Evolutionary conservation across 2,888 invertebrate genomes (phyloP), one percentile per base, ranked within the genome.

Genomic region (Drosophila kanekoi): DNA sequence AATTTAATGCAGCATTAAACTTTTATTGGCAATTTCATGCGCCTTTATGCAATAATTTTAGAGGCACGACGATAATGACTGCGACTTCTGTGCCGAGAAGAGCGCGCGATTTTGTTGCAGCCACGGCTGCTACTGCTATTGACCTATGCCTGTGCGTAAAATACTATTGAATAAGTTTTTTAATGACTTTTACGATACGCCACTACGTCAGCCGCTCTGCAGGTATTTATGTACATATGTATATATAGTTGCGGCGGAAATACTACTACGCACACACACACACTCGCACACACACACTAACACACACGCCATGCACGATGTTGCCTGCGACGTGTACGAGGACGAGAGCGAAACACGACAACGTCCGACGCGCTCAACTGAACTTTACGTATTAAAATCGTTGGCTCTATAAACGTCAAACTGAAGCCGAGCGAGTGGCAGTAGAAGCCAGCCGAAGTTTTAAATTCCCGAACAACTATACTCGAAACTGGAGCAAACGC

Each of bases 311-410:
- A 84, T 81, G 80, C 77, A 85, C 77, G 71, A 77, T 72, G 72
- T 59, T 79, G 76, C 45, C 52, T 58, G 67, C 47, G 45, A 75
- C 67, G 44, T 45, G 28, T 53, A 73, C 75, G 65, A 59, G 64
- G 61, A 72, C 72, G 72, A 79, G 68, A 71, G 79, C 67, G 64
- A 47, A 52, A 66, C 37, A 69, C 76, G 72, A 76, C 72, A 85
- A 90, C 90, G 83, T 84, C 83, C 90, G 89, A 90, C 88, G 89
- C 90, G 91, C 89, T 91, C 90, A 87, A 85, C 82, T 81, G 86
- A 89, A 89, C 86, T 87, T 85, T 86, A 79, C 86, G 87, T 89
- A 91, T 90, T 91, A 74, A 90, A 90, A 76, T 65, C 59, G 73
- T 69, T 70, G 38, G 57, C 78, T 77, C 75, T 68, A 72, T 70